phyloP scores from a whole-genome alignment of 2,888 invertebrate species.

The Willowsia nigromaculata region DNA sequence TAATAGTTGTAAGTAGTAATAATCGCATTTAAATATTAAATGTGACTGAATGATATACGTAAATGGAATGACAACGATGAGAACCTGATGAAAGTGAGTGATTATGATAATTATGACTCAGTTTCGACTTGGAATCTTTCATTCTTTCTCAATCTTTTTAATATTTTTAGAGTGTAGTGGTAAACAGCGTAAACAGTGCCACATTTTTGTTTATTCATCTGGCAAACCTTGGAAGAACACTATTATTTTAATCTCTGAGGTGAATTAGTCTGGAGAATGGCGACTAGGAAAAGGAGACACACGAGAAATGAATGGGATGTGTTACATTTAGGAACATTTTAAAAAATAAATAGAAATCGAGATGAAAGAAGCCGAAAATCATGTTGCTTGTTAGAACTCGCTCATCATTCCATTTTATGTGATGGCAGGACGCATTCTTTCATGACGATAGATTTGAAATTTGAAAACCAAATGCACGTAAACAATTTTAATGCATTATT shows the following conservation, averaged over 20 bases:
- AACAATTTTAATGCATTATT: slow-evolving; percentile 39
- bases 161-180: background rate
- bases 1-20: background rate
- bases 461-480: slow-evolving; percentile 10
- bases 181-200: background rate
- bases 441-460: background rate
- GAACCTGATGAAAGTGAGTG: slow-evolving; percentile 10
- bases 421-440: slow-evolving; percentile 7
- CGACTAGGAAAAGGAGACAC: slow-evolving; percentile 38
- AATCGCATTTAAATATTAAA: slow-evolving; percentile 44
- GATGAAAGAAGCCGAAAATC: slow-evolving; percentile 58
- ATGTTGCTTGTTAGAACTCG: slow-evolving; percentile 28
- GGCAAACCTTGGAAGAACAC: no score
- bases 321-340: background rate
- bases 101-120: background rate
- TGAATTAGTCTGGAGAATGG: no score
- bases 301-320: background rate
- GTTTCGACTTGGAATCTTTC: background rate
- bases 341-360: slow-evolving; percentile 20
- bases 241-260: no score
- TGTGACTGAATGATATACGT: background rate
- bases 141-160: background rate
- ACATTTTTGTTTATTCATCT: background rate
- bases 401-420: slow-evolving; percentile 36
- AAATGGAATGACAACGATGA: background rate